Evolutionary conservation across 2,797 vertebrate species (phyloP), one percentile per base, ranked within the genome.

Genomic region (Pyrocephalus nanus): DNA sequence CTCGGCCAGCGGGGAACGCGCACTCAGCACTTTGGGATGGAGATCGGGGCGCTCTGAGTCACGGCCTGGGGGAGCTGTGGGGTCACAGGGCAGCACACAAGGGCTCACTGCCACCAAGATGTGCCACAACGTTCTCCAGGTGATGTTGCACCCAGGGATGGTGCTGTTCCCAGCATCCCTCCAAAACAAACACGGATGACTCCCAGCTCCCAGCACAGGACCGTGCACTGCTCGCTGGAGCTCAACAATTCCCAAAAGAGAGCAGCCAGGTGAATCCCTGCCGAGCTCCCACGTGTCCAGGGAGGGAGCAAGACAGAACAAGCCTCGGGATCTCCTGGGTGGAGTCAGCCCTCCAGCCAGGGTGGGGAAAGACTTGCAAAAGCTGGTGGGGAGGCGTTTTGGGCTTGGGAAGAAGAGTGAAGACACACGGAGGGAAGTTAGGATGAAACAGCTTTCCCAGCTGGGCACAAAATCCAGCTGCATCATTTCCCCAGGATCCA

Each of bases 1-100:
- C 22, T 30, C 36, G 12, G 43, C 0, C 0, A 55, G 47, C 0
- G 0, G 18, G 51, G 69, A 66, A 42, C 0, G 0, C 1, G 0
- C 0, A 0, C 82, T 62, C 70, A 50, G 94, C 70, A 71, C 19
- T 61, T 77, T 51, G 3, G 5, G 45, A 16, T 12, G 8, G 22
- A 45, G 45, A 51, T 62, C 32, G 2, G 2, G n/a, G 32, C 7
- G 4, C 72, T 36, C 34, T 0, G 0, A 64, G 50, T 45, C 85
- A 34, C 0, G 0, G 36, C 45, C n/a, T 7, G 40, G 36, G 6
- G 51, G 69, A 70, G 32, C 45, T 22, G 60, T 2, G 0, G 0
- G 17, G 53, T 47, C 45, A 19, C 43, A 29, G 36, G 57, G 71
- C 47, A n/a, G 77, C 4, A 2, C 71, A 17, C 18, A 4, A 54